Percentiles rank a stretch among this genome's conserved stretches.
These are phyloP conservation scores for Drosophila histrio DNA, from an alignment of 2,888 invertebrate species.

Conservation along the genomic window DNA sequence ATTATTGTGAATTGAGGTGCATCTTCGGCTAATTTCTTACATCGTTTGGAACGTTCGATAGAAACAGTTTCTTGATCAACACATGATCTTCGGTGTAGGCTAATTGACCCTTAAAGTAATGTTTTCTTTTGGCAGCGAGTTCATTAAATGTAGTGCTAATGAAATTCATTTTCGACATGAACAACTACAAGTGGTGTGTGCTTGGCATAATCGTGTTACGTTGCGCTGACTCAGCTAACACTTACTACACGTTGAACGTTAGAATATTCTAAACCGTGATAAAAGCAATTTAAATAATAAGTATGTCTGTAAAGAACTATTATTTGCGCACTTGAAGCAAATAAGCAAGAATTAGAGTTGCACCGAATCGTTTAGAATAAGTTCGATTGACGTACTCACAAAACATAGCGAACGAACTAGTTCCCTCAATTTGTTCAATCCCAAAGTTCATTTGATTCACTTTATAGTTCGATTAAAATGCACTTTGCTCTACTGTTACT, in stretches of 20 bases:
- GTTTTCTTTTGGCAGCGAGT: not conserved
- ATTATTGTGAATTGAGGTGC: not conserved
- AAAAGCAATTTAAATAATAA: not conserved
- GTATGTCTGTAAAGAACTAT: not conserved
- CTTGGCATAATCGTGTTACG: not conserved
- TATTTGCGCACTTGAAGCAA: not conserved
- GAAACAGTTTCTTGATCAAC: slow-evolving; percentile 39
- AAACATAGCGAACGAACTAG: no score
- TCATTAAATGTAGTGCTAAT: not conserved
- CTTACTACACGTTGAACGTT: not conserved
- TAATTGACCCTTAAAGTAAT: slow-evolving; percentile 32
- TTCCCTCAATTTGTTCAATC: no score
- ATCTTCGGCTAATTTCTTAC: slow-evolving; percentile 17
- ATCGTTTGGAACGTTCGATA: slow-evolving; percentile 28
- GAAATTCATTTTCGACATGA: not conserved
- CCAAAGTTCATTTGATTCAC: no score
- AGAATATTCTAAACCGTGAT: not conserved
- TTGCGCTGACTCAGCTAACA: not conserved
- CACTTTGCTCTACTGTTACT: no score
- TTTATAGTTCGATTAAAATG: no score
- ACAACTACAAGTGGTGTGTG: not conserved
- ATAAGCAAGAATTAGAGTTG: no score
- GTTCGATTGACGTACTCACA: no score
- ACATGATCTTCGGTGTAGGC: slow-evolving; percentile 64
- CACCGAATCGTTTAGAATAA: no score